A percentile compares a stretch with the other conserved stretches of the same genome.
These are phyloP conservation scores for Drosophila ficusphila DNA, from an alignment of 1,140 invertebrate species.

Conservation along the genomic window DNA sequence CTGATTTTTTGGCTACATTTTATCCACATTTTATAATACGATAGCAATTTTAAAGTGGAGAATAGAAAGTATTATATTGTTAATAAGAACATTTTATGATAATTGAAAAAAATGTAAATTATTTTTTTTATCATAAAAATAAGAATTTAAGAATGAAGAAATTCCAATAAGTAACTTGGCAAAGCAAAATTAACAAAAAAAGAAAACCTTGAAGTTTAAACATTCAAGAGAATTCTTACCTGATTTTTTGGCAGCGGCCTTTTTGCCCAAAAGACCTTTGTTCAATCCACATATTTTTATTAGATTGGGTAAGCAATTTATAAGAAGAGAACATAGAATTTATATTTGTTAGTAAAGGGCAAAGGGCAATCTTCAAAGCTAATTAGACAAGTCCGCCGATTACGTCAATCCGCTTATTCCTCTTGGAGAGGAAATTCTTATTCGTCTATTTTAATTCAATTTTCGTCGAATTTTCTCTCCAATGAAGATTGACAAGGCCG, in stretches of 20 bases:
- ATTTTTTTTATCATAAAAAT: background rate
- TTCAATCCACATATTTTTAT: slow-evolving; percentile 15
- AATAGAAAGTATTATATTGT: background rate
- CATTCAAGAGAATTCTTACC: slow-evolving; percentile 13
- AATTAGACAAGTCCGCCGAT: background rate
- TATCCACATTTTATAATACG: background rate
- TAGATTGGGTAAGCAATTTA: slow-evolving; percentile 33
- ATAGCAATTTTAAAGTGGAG: background rate
- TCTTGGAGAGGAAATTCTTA: slow-evolving; percentile 4
- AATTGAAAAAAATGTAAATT: background rate
- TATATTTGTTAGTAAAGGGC: background rate
- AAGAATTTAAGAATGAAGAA: background rate
- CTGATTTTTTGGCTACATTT: background rate
- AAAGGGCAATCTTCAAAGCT: background rate
- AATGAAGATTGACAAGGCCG: slow-evolving; percentile 27
- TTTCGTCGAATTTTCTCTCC: slow-evolving; percentile 7
- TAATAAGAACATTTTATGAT: too few species aligned
- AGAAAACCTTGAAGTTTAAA: background rate
- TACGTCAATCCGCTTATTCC: slow-evolving; percentile 18
- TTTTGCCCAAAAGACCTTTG: slow-evolving; percentile 81
- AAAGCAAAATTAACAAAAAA: background rate
- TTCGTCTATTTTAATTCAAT: slow-evolving; percentile 32
- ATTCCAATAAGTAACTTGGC: too few species aligned
- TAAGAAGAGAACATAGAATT: slow-evolving; percentile 2
- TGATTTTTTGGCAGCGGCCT: slow-evolving; percentile 60